Percentiles rank a stretch among this genome's conserved stretches.
phyloP scores from a whole-genome alignment of 2,797 vertebrate genomes.

The Sylvilagus floridanus region DNA sequence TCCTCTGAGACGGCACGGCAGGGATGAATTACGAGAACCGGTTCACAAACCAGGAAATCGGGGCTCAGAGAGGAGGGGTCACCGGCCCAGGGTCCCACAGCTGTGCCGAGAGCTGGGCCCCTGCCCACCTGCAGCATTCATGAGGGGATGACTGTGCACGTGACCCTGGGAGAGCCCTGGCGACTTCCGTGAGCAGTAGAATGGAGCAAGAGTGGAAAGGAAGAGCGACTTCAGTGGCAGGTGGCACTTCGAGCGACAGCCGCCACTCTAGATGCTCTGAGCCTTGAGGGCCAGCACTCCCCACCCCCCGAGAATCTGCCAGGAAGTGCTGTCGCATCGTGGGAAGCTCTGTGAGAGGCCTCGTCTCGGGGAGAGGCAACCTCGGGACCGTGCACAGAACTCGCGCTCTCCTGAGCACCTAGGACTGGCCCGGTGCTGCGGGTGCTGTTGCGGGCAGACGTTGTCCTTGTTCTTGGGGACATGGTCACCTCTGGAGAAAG shows the following conservation, averaged over 20 bases:
- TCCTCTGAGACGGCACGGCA: background rate
- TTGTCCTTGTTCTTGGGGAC: background rate
- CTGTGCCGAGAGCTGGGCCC: background rate
- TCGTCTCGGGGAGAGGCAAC: background rate
- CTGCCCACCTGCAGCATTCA: background rate
- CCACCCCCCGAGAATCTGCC: background rate
- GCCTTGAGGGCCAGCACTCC: too few species aligned
- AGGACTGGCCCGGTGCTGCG: background rate
- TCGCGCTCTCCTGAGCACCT: background rate
- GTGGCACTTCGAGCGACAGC: background rate
- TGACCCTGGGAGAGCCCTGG: background rate
- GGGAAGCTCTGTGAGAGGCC: background rate
- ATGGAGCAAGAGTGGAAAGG: background rate
- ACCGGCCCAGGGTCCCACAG: background rate
- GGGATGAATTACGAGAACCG: background rate
- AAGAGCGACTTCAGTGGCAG: rapidly evolving
- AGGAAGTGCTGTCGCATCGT: too few species aligned
- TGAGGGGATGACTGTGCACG: background rate
- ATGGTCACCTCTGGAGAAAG: background rate
- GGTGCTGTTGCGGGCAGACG: background rate
- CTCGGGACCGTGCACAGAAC: rapidly evolving
- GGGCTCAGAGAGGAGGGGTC: background rate
- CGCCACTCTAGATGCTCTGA: too few species aligned
- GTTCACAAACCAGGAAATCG: background rate
- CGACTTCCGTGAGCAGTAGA: background rate